Evolutionary conservation across 2,888 invertebrate genomes (phyloP).

Genomic region (Eilema caniola): DNA sequence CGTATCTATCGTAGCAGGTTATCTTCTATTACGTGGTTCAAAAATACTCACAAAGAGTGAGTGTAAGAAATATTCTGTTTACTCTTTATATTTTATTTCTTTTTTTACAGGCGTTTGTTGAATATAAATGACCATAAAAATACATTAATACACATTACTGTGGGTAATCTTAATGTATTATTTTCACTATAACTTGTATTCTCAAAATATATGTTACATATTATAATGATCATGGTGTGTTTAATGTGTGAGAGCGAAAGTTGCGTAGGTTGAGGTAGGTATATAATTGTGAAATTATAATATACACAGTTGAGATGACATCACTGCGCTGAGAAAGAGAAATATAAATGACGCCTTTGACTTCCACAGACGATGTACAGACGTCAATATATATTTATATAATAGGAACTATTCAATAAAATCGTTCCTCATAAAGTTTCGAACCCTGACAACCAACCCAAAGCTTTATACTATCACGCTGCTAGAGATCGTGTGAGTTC

Average conservation of each 20-base stretch:
- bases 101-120: too few species aligned
- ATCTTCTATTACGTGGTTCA: background rate
- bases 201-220: background rate
- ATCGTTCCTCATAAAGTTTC: background rate
- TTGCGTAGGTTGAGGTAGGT: background rate
- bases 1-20: background rate
- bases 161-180: background rate
- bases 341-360: too few species aligned
- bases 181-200: background rate
- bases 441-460: background rate
- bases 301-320: background rate
- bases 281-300: background rate
- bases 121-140: too few species aligned
- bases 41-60: background rate
- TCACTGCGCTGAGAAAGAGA: background rate
- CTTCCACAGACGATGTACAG: too few species aligned
- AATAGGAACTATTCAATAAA: background rate
- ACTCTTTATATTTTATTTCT: too few species aligned
- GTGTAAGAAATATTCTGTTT: too few species aligned
- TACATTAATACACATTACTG: too few species aligned
- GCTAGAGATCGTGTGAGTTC: slow-evolving; percentile 8
- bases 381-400: too few species aligned
- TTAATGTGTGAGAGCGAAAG: background rate
- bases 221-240: background rate
- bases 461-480: background rate